Percentiles rank a stretch among this genome's conserved stretches.
These are phyloP conservation scores for Glaucomys volans DNA, from an alignment of 2,113 vertebrate genomes.

Conservation along the genomic window DNA sequence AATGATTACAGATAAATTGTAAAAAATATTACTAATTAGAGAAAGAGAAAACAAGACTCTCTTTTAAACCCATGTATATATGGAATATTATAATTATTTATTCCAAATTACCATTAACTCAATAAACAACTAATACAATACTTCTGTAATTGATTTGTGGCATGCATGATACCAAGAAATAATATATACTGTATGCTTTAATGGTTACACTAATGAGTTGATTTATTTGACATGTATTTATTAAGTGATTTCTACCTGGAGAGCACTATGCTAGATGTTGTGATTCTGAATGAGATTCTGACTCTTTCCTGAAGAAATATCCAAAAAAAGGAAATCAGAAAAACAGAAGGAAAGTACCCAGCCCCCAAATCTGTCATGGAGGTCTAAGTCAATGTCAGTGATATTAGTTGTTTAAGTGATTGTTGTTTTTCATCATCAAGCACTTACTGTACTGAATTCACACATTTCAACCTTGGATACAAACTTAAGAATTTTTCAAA, in stretches of 20 bases:
- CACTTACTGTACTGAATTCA: background rate
- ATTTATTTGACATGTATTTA: background rate
- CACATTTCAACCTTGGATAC: background rate
- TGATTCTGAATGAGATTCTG: background rate
- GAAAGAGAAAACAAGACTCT: background rate
- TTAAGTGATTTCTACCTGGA: background rate
- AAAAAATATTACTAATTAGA: background rate
- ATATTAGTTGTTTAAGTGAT: background rate
- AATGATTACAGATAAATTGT: background rate
- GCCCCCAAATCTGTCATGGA: background rate
- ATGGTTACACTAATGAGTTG: conserved; percentile 11
- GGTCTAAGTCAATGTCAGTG: background rate
- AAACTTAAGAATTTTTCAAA: conserved; percentile 13
- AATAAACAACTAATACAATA: background rate
- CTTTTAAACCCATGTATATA: background rate
- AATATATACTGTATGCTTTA: background rate
- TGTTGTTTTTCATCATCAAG: background rate
- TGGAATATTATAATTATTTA: background rate
- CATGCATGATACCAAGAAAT: background rate
- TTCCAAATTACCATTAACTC: background rate
- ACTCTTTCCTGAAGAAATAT: conserved; percentile 14
- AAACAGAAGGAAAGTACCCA: background rate
- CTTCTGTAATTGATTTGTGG: background rate
- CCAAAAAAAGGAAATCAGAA: background rate
- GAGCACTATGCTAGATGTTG: background rate